Percentiles rank a stretch among this genome's conserved stretches.
phyloP scores from a whole-genome alignment of 2,888 invertebrate species.

The Melieria crassipennis region DNA sequence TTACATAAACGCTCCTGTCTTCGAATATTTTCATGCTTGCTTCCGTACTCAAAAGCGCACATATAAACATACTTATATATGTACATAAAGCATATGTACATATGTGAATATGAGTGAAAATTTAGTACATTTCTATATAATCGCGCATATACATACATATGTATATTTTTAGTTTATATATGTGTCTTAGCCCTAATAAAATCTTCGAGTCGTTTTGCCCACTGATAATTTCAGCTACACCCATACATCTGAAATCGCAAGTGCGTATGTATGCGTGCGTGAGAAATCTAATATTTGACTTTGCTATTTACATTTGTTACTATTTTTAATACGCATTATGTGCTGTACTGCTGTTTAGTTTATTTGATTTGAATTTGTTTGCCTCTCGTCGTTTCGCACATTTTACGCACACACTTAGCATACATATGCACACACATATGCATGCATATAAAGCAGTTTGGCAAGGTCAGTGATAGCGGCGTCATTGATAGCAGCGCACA shows the following conservation, averaged over 20 bases:
- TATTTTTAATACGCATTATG: slow-evolving; percentile 9
- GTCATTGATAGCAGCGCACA: slow-evolving; percentile 19
- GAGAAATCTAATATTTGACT: slow-evolving; percentile 51
- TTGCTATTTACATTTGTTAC: slow-evolving; percentile 35
- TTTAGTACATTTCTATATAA: too few species aligned
- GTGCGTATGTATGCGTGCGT: slow-evolving; percentile 37
- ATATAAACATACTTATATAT: not conserved
- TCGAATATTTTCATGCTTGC: not conserved
- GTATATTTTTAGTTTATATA: not conserved
- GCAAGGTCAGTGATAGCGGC: slow-evolving; percentile 55
- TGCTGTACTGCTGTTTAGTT: too few species aligned
- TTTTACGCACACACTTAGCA: slow-evolving; percentile 14
- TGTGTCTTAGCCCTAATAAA: not conserved
- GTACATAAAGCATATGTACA: not conserved
- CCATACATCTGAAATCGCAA: not conserved
- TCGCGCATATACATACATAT: not conserved
- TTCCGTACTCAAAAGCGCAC: not conserved
- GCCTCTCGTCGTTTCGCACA: slow-evolving; percentile 8
- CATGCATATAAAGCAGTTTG: slow-evolving; percentile 35
- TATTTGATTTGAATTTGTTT: too few species aligned
- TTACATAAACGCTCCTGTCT: too few species aligned
- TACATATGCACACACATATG: not conserved
- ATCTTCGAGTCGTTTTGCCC: not conserved
- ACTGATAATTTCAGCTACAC: not conserved
- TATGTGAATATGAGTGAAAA: too few species aligned